Percentiles rank a stretch among this genome's conserved stretches.
These are phyloP conservation scores for Bos javanicus DNA, from an alignment of 2,113 vertebrate genomes.

Conservation along the genomic window DNA sequence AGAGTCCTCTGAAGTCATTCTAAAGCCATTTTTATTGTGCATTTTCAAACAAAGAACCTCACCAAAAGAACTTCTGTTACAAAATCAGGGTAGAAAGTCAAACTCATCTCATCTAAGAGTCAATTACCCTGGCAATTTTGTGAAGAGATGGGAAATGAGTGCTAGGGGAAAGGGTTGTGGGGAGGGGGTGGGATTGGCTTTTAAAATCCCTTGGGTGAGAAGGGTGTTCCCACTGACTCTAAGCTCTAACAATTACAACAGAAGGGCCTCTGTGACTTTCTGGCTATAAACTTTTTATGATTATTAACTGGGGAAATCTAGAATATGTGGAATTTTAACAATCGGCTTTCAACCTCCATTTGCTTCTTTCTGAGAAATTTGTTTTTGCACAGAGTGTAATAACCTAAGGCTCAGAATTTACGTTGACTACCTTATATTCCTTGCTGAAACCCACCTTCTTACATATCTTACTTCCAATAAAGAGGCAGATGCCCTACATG, in stretches of 20 bases:
- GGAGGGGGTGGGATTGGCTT: slow-evolving; percentile 30
- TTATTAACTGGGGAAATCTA: slow-evolving; percentile 69
- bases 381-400: slow-evolving; percentile 6
- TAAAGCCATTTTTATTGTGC: slow-evolving; percentile 74
- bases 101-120: slow-evolving; percentile 66
- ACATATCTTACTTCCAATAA: slow-evolving; percentile 22
- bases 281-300: slow-evolving; percentile 70
- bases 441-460: slow-evolving; percentile 35
- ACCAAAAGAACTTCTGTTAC: slow-evolving; percentile 69
- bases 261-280: slow-evolving; percentile 67
- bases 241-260: slow-evolving; percentile 49
- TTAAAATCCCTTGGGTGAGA: slow-evolving; percentile 39
- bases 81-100: slow-evolving; percentile 70
- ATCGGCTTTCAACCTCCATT: slow-evolving; percentile 42
- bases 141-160: slow-evolving; percentile 51
- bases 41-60: slow-evolving; percentile 70
- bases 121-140: slow-evolving; percentile 68
- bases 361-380: slow-evolving; percentile 46
- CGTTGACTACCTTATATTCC: not conserved
- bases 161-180: not conserved
- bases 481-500: slow-evolving; percentile 43
- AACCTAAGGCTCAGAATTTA: slow-evolving; percentile 18
- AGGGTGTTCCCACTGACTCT: slow-evolving; percentile 45
- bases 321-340: slow-evolving; percentile 61
- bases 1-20: slow-evolving; percentile 70